These are phyloP conservation scores for Steatornis caripensis DNA, from an alignment of 2,113 vertebrate species.

Conservation along the genomic window DNA sequence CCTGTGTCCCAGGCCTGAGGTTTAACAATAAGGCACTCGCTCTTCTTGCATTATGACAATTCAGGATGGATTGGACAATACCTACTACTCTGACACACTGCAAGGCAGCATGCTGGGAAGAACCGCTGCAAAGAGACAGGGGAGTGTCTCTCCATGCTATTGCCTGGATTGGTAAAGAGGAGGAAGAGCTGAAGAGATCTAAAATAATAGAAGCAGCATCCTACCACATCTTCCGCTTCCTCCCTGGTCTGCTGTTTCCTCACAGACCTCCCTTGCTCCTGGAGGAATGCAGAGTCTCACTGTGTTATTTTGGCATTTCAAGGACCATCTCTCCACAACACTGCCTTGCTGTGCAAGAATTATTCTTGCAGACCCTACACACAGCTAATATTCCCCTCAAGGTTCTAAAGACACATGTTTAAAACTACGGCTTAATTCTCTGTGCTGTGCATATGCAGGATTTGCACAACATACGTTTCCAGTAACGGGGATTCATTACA, in stretches of 20 bases:
- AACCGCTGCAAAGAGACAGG: background rate
- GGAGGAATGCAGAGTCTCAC: background rate
- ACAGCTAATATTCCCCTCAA: background rate
- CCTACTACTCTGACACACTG: background rate
- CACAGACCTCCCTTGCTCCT: background rate
- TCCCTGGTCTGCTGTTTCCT: background rate
- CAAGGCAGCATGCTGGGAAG: background rate
- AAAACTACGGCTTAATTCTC: background rate
- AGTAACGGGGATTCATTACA: background rate
- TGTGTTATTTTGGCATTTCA: background rate
- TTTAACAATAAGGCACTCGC: background rate
- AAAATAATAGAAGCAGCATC: background rate
- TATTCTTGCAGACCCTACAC: background rate
- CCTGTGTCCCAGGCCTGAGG: background rate
- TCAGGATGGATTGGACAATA: background rate
- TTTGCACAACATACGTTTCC: background rate
- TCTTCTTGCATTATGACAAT: background rate
- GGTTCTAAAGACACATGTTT: background rate
- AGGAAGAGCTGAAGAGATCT: background rate
- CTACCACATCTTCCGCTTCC: background rate
- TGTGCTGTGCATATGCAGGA: background rate
- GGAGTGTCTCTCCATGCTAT: background rate
- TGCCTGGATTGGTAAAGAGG: background rate
- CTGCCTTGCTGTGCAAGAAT: background rate
- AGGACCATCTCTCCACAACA: background rate